These are phyloP conservation scores for Tautogolabrus adspersus DNA, from an alignment of 2,113 vertebrate species.

Conservation along the genomic window DNA sequence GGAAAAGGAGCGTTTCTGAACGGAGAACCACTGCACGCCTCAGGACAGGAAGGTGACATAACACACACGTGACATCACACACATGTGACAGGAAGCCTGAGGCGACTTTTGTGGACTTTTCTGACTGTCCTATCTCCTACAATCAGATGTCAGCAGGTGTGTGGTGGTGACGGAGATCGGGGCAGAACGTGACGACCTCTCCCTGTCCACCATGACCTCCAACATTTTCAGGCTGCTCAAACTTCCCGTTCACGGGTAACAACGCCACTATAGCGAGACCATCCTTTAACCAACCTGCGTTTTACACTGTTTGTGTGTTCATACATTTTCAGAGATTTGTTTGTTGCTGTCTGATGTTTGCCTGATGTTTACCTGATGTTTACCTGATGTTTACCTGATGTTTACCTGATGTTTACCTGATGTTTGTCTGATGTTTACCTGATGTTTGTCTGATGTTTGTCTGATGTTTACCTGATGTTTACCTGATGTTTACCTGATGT, in stretches of 20 bases:
- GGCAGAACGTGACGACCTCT: conserved; percentile 85
- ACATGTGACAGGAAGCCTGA: not conserved
- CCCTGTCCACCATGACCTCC: conserved; percentile 86
- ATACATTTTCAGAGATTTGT: too few species aligned
- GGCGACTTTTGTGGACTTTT: too few species aligned
- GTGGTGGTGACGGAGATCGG: conserved; percentile 91
- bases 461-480: not conserved
- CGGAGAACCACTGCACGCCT: conserved; percentile 84
- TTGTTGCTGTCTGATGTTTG: too few species aligned
- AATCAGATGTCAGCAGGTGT: conserved; percentile 88
- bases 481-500: not conserved
- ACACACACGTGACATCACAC: conserved; percentile 14
- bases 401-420: not conserved
- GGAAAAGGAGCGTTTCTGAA: conserved; percentile 91
- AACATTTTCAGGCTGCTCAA: conserved; percentile 90
- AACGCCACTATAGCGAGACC: not conserved
- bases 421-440: not conserved
- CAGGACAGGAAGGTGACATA: conserved; percentile 85
- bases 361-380: not conserved
- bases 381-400: not conserved
- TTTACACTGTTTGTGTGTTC: too few species aligned
- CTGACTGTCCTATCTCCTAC: not conserved
- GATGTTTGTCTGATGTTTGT: not conserved
- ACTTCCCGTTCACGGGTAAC: conserved; percentile 89
- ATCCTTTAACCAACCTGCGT: too few species aligned